These are phyloP conservation scores for Morphnarchus princeps DNA, from an alignment of 2,113 vertebrate genomes.

Conservation along the genomic window DNA sequence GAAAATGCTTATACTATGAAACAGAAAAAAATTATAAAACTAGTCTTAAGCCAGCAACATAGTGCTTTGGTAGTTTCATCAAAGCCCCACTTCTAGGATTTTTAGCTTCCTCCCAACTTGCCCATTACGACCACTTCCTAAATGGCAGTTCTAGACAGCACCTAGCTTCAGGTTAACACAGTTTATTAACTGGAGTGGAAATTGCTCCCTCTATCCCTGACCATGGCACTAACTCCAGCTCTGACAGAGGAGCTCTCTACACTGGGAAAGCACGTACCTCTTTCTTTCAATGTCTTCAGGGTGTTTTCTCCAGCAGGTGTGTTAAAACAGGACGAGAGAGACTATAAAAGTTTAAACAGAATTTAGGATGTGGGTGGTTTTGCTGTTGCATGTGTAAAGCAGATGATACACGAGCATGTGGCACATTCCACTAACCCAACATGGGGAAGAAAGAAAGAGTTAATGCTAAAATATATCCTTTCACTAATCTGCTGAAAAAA, in stretches of 20 bases:
- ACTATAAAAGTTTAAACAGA: not conserved
- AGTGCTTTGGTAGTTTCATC: not conserved
- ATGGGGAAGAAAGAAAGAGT: not conserved
- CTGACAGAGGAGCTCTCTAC: not conserved
- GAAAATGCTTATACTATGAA: not conserved
- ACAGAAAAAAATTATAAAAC: not conserved
- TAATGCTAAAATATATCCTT: not conserved
- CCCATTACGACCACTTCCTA: not conserved
- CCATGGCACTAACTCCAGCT: not conserved
- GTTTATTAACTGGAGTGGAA: not conserved
- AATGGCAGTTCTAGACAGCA: not conserved
- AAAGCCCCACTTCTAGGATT: not conserved
- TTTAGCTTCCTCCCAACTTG: not conserved
- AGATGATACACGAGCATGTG: rapidly evolving
- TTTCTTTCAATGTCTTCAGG: not conserved
- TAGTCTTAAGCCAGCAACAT: not conserved
- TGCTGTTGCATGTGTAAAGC: not conserved
- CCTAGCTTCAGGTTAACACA: not conserved
- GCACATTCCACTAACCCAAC: not conserved
- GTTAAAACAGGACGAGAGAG: not conserved
- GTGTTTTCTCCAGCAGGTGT: not conserved
- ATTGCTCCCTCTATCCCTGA: not conserved
- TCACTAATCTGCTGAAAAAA: not conserved
- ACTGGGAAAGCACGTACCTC: not conserved
- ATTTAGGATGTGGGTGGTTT: not conserved